Percentiles rank a stretch among this genome's conserved stretches.
Conservation (phyloP, 2,797 vertebrate species). For the Vespertilio murinus region DNA sequence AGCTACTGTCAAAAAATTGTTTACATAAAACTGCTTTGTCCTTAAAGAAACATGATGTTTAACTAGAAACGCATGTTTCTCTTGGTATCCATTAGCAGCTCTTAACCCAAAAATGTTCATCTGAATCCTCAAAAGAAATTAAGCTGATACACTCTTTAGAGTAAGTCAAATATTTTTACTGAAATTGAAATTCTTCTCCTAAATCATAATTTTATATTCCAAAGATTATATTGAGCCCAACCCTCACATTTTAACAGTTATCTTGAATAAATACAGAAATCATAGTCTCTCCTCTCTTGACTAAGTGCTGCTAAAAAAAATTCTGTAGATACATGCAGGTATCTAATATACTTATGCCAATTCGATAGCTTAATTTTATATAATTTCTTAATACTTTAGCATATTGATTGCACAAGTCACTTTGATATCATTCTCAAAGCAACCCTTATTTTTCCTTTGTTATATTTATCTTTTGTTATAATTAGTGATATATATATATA, state of each 20-base stretch:
- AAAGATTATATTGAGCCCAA: neutral
- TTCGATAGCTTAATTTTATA: neutral
- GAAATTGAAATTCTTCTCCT: neutral
- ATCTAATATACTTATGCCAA: neutral
- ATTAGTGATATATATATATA: neutral
- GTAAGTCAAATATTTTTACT: neutral
- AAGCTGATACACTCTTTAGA: neutral
- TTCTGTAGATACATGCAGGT: neutral
- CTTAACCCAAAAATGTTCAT: neutral
- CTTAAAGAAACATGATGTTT: slow-evolving; percentile 12
- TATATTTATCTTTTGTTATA: neutral
- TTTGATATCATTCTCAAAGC: neutral
- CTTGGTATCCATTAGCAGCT: neutral
- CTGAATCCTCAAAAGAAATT: neutral
- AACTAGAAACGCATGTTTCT: neutral
- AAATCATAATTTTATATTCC: neutral
- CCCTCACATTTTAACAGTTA: neutral
- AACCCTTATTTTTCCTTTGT: neutral
- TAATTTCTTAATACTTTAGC: neutral
- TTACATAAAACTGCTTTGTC: neutral
- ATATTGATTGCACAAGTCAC: neutral
- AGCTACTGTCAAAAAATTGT: neutral
- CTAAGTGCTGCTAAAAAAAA: neutral
- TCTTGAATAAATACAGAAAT: slow-evolving; percentile 15
- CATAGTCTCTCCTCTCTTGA: neutral